phyloP scores from a whole-genome alignment of 1,140 invertebrate species.

The Penaeus chinensis region DNA sequence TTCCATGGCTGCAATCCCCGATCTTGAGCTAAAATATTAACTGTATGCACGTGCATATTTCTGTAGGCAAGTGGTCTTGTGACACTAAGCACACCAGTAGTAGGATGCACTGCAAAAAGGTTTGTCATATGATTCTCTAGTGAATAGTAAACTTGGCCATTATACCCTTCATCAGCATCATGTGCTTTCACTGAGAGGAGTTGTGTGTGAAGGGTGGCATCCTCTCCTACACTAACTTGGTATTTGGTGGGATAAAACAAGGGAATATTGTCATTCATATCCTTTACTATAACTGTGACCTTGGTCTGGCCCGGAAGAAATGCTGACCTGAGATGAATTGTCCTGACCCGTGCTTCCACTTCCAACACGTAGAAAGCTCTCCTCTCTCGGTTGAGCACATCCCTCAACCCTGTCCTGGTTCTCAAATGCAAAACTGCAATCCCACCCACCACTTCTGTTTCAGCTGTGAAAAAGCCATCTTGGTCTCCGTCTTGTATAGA shows the following conservation, averaged over 20 bases:
- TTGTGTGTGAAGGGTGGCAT: constrained; percentile 81
- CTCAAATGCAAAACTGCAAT: constrained; percentile 91
- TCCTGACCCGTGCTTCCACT: constrained; percentile 78
- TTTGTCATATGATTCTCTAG: constrained; percentile 83
- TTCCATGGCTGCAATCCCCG: constrained; percentile 38
- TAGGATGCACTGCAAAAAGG: constrained; percentile 88
- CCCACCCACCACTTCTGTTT: constrained; percentile 87
- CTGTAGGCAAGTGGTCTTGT: constrained; percentile 81
- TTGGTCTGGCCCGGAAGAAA: constrained; percentile 74
- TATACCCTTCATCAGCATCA: constrained; percentile 92
- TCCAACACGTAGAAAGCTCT: constrained; percentile 84
- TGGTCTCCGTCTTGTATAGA: constrained; percentile 86
- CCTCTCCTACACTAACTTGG: constrained; percentile 85
- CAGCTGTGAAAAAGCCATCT: constrained; percentile 92
- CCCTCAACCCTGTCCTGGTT: constrained; percentile 85
- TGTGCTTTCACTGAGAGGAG: constrained; percentile 78
- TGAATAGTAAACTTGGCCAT: constrained; percentile 96
- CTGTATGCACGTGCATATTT: constrained; percentile 68
- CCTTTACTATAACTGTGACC: constrained; percentile 84
- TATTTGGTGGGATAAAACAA: constrained; percentile 90
- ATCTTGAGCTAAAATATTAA: constrained; percentile 53
- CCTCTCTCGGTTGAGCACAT: constrained; percentile 90
- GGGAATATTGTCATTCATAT: constrained; percentile 94
- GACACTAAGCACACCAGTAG: constrained; percentile 87
- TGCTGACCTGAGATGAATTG: neutral